Evolutionary conservation across 2,888 invertebrate genomes (phyloP), one percentile per base, ranked within the genome.

Genomic region (Hoplodrina blanda): DNA sequence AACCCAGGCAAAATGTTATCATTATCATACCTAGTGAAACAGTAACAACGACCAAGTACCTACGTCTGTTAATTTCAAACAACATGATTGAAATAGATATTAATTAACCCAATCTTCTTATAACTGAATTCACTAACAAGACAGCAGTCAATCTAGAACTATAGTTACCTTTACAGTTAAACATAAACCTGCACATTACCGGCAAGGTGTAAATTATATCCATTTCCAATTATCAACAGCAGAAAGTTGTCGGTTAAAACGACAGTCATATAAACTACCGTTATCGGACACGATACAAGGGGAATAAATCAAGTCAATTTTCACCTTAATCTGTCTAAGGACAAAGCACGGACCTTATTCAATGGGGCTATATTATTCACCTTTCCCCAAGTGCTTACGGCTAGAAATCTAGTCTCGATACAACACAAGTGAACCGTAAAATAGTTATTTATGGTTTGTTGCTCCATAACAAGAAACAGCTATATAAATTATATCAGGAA

Each of bases 361-460:
- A 87, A 89, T 87, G 84, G 80, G 84, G 73, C 80, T 75, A 81
- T 78, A 87, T 85, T 86, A 89, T 86, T 84, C 81, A 86, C 86
- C 87, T 88, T 90, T 88, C 88, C 82, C 85, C 76, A 72, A 73
- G 62, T 76, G 87, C 90, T 83, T 65, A 75, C 79, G 87, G 88
- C 87, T 85, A 89, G 88, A 90, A 90, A 90, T 88, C 87, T 87
- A 75, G 80, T 81, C 74, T 76, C 64, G 72, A 71, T 71, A 79
- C 77, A 84, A 76, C 71, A 75, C 71, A 65, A 78, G 67, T 74
- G 72, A 70, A 85, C 79, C 85, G 78, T 83, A 80, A 86, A 87
- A 84, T 84, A 67, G 79, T 81, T 84, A 83, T 85, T 82, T 76
- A 83, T 85, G 76, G 64, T 77, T 82, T 85, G 79, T 79, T 75